Conservation (phyloP, 1,140 invertebrate species). For the Wasmannia auropunctata region DNA sequence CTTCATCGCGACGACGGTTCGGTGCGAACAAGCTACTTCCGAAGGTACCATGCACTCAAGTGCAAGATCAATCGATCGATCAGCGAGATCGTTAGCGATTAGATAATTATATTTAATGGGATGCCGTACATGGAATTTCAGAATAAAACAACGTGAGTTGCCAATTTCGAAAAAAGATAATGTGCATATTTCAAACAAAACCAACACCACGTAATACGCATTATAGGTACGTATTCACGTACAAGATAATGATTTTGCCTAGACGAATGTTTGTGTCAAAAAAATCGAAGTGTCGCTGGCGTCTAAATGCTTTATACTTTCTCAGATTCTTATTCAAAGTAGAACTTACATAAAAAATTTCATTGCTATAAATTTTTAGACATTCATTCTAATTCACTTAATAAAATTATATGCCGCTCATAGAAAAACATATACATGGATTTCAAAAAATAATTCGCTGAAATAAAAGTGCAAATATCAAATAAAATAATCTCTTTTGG, state of each 20-base stretch:
- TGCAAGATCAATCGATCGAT: neutral
- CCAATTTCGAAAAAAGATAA: conserved; percentile 53
- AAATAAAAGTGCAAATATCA: neutral
- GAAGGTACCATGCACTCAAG: neutral
- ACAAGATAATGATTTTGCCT: conserved; percentile 57
- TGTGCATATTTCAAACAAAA: conserved; percentile 61
- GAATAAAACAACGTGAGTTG: neutral
- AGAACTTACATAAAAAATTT: neutral
- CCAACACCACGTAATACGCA: conserved; percentile 36
- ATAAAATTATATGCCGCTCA: neutral
- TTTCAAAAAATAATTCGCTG: neutral
- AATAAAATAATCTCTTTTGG: neutral
- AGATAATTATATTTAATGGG: conserved; percentile 2
- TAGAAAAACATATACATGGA: neutral
- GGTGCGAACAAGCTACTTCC: neutral
- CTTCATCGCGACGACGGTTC: neutral
- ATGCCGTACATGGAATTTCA: too few species aligned
- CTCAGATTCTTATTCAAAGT: too few species aligned
- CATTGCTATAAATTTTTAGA: neutral
- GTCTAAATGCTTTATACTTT: neutral
- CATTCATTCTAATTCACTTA: neutral
- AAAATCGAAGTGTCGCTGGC: neutral
- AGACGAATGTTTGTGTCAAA: neutral
- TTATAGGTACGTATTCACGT: neutral
- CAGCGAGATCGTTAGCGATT: conserved; percentile 25